These are phyloP conservation scores for Riptortus pedestris DNA, from an alignment of 1,140 invertebrate species.

Conservation along the genomic window DNA sequence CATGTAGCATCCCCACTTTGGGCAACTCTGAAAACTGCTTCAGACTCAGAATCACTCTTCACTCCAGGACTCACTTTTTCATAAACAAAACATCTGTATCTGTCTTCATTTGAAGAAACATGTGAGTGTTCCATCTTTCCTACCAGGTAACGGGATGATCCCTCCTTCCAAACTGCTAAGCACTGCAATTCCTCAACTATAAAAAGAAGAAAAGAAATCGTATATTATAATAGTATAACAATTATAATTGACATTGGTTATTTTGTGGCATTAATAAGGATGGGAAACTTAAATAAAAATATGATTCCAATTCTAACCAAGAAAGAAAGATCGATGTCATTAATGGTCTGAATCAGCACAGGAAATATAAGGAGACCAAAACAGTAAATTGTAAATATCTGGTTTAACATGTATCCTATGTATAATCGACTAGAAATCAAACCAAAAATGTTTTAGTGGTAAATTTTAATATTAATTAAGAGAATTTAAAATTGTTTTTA, in stretches of 20 bases:
- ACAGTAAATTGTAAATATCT: no score
- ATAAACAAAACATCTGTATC: slow-evolving; percentile 85
- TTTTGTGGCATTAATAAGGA: neutral
- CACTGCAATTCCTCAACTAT: slow-evolving; percentile 54
- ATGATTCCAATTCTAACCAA: no score
- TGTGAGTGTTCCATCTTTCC: slow-evolving; percentile 62
- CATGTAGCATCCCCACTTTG: slow-evolving; percentile 63
- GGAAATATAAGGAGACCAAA: no score
- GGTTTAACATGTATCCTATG: no score
- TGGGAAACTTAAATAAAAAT: neutral
- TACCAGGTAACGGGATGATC: slow-evolving; percentile 49
- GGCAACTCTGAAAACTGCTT: slow-evolving; percentile 41
- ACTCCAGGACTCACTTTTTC: slow-evolving; percentile 49
- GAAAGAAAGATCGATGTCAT: no score
- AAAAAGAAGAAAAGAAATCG: slow-evolving; percentile 34
- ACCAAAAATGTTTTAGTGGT: no score
- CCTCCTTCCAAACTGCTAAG: slow-evolving; percentile 54
- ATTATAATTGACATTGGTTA: no score
- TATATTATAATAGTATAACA: neutral
- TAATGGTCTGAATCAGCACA: no score
- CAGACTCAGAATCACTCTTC: neutral
- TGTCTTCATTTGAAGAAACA: slow-evolving; percentile 79
- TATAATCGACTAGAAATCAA: no score
- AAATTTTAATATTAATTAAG: no score
- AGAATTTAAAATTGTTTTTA: no score